Conservation (phyloP, 2,888 invertebrate genomes). For the Microplitis deprimator region DNA sequence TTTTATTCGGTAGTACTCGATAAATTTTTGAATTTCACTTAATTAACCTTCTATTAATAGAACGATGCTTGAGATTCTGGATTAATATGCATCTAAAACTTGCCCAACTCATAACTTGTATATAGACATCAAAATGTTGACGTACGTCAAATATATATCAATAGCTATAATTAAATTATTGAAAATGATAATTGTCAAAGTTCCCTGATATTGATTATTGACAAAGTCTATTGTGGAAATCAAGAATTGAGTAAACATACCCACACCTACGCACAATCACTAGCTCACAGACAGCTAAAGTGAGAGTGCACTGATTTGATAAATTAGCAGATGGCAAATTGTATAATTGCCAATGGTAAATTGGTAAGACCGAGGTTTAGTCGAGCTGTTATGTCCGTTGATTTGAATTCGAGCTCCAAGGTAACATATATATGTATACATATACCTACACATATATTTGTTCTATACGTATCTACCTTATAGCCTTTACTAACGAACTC, state of each 20-base stretch:
- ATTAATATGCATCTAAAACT: too few relatives aligned
- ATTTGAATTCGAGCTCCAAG: neutral
- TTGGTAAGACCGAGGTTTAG: constrained; percentile 1
- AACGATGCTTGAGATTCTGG: too few relatives aligned
- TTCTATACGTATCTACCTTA: neutral
- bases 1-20: too few relatives aligned
- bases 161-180: neutral
- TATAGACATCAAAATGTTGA: too few relatives aligned
- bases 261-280: neutral
- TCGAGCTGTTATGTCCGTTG: neutral
- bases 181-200: neutral
- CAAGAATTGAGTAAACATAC: neutral
- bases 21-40: too few relatives aligned
- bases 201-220: neutral
- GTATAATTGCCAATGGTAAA: constrained; percentile 1
- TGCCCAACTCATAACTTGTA: too few relatives aligned
- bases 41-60: too few relatives aligned
- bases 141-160: too few relatives aligned
- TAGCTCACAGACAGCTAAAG: neutral
- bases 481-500: constrained; percentile 16
- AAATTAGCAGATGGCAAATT: neutral
- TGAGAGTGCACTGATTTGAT: neutral
- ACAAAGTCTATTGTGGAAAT: neutral
- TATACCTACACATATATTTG: neutral
- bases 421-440: neutral